phyloP scores from a whole-genome alignment of 2,888 invertebrate genomes.

The Drosophila cracens region DNA sequence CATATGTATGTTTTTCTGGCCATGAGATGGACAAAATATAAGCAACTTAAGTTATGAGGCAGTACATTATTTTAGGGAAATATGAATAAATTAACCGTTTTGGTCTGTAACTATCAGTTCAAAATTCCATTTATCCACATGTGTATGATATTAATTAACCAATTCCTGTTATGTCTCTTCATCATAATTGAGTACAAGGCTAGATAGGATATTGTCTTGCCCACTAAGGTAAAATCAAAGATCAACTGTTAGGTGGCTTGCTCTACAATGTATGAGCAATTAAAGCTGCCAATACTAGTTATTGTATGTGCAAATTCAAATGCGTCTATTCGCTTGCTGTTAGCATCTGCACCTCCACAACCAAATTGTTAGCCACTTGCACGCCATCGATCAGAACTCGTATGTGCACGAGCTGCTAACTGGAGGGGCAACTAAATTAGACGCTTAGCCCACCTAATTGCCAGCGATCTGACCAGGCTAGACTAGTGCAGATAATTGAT shows the following conservation, averaged over 20 bases:
- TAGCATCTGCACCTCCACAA: conserved; percentile 29
- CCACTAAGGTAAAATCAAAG: background rate
- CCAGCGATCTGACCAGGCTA: conserved; percentile 45
- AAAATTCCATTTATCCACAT: background rate
- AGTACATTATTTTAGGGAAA: background rate
- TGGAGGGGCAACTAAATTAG: conserved; percentile 74
- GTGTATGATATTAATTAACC: background rate
- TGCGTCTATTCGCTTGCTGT: conserved; percentile 13
- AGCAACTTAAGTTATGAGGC: background rate
- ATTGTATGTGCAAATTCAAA: conserved; percentile 22
- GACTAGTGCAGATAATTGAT: conserved; percentile 61
- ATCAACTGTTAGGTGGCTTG: background rate
- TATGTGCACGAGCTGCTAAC: conserved; percentile 41
- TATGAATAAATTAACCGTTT: background rate
- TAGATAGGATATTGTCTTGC: background rate
- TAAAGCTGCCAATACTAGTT: conserved; percentile 21
- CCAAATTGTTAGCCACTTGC: conserved; percentile 46
- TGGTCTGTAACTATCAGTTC: background rate
- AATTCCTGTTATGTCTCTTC: background rate
- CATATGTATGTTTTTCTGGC: background rate
- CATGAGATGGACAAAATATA: background rate
- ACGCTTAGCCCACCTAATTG: conserved; percentile 75
- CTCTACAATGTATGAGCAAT: conserved; percentile 2
- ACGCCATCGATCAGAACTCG: conserved; percentile 67
- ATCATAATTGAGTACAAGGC: background rate